Conservation (phyloP, 2,797 vertebrate species). For the Pelobates cultripes region DNA sequence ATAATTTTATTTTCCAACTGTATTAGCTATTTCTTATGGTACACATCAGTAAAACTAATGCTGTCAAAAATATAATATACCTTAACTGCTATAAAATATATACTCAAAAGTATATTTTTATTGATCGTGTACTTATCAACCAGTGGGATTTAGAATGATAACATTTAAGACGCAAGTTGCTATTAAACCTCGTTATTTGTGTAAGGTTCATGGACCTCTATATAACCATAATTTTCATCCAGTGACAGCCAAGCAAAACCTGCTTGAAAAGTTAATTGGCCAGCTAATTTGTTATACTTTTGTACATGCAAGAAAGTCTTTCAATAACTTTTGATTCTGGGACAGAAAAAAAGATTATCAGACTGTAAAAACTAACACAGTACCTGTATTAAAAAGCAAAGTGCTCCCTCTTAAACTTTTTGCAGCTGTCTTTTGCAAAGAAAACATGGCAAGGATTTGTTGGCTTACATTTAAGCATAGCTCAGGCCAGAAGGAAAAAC, state of each 20-base stretch:
- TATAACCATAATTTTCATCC: slow-evolving; percentile 30
- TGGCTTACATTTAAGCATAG: slow-evolving; percentile 51
- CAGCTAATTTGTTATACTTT: slow-evolving; percentile 45
- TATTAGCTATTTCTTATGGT: no score
- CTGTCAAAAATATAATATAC: no score
- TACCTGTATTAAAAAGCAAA: slow-evolving; percentile 24
- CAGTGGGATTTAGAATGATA: no score
- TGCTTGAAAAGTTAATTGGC: slow-evolving; percentile 44
- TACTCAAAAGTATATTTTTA: no score
- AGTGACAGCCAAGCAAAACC: slow-evolving; percentile 39
- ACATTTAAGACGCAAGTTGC: no score
- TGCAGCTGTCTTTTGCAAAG: slow-evolving; percentile 50
- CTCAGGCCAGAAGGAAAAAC: slow-evolving; percentile 42
- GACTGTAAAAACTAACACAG: slow-evolving; percentile 47
- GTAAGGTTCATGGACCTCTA: slow-evolving; percentile 2
- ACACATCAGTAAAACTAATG: no score
- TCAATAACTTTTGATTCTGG: slow-evolving; percentile 42
- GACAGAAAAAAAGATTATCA: slow-evolving; percentile 48
- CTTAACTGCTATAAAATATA: no score
- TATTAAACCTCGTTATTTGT: neutral
- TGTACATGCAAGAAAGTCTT: slow-evolving; percentile 37
- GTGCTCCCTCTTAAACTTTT: slow-evolving; percentile 34
- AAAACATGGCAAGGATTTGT: slow-evolving; percentile 52
- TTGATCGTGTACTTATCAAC: no score
- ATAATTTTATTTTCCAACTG: no score